Evolutionary conservation across 2,113 vertebrate genomes (phyloP), one percentile per base, ranked within the genome.

Genomic region (Reinhardtius hippoglossoides): DNA sequence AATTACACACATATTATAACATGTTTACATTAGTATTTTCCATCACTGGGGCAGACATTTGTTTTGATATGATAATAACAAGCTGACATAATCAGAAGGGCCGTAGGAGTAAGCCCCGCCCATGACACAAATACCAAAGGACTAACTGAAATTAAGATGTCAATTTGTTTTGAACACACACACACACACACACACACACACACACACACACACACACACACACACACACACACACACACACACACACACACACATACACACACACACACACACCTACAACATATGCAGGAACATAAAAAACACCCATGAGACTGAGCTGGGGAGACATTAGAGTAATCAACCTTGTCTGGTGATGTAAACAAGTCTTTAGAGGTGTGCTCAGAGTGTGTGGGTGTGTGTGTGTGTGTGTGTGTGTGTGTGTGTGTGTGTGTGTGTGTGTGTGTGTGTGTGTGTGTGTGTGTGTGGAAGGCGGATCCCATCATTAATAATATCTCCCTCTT

Each of bases 341-440:
- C 76, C 82, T 42, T 79, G 82, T 81, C 70, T 63, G 72, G 50
- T 50, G 81, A 78, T 82, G 84, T 86, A 92, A 89, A 92, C 84
- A 92, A 81, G 67, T 71, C 67, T 83, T 78, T 75, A 71, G 54
- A 78, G 69, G 69, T 67, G 74, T 58, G n/a, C 31, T 50, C 31
- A 7, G 31, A 31, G 31, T 31, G 31, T 7, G 5, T 31, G 27
- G 5, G 27, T 31, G 57, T 74, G 44, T 61, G 60, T 44, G 60
- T 65, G 16, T 62, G 27, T 71, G 74, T 50, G 67, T 48, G 66
- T 55, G 50, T 52, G 71, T 65, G 52, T 42, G 61, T 55, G 57
- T 69, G 18, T 60, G 40, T 72, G 74, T 31, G 60, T 65, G 16
- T 62, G 27, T 71, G 74, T 50, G 67, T 48, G 66, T 55, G 50